Percentiles rank a stretch among this genome's conserved stretches.
Conservation (phyloP, 2,113 vertebrate genomes). For the Barnardius zonarius region DNA sequence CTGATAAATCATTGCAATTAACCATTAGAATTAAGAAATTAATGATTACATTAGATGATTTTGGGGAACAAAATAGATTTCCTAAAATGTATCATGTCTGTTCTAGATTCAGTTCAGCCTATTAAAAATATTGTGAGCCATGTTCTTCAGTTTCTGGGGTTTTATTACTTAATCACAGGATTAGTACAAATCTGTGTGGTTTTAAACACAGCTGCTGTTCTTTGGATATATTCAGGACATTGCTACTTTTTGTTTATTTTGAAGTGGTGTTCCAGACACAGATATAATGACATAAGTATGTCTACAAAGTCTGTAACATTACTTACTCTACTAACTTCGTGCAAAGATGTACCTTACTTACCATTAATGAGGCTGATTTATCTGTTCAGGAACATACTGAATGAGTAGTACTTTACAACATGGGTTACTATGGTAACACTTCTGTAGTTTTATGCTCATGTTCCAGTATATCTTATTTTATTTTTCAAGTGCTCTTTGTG, state of each 20-base stretch:
- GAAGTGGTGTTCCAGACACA: neutral
- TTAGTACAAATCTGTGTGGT: neutral
- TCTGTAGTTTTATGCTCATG: slow-evolving; percentile 4
- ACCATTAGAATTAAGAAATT: neutral
- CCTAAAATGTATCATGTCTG: neutral
- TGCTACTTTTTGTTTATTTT: neutral
- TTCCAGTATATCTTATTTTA: slow-evolving; percentile 37
- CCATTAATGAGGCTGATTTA: slow-evolving; percentile 48
- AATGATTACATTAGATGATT: neutral
- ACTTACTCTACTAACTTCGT: neutral
- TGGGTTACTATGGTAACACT: slow-evolving; percentile 58
- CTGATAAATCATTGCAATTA: neutral
- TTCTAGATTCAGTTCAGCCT: neutral
- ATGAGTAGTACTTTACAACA: slow-evolving; percentile 10
- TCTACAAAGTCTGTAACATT: slow-evolving; percentile 10
- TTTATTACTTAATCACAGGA: neutral
- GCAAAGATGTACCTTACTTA: neutral
- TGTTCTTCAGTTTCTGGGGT: neutral
- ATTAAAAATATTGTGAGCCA: neutral
- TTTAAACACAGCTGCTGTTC: neutral
- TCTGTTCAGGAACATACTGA: slow-evolving; percentile 10
- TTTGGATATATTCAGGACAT: neutral
- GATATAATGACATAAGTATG: neutral
- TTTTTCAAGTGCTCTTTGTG: slow-evolving; percentile 30
- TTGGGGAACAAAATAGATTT: neutral